A percentile compares a stretch with the other conserved stretches of the same genome.
Evolutionary conservation across 1,140 invertebrate genomes (phyloP).

Genomic region (Drosophila lacteicornis): DNA sequence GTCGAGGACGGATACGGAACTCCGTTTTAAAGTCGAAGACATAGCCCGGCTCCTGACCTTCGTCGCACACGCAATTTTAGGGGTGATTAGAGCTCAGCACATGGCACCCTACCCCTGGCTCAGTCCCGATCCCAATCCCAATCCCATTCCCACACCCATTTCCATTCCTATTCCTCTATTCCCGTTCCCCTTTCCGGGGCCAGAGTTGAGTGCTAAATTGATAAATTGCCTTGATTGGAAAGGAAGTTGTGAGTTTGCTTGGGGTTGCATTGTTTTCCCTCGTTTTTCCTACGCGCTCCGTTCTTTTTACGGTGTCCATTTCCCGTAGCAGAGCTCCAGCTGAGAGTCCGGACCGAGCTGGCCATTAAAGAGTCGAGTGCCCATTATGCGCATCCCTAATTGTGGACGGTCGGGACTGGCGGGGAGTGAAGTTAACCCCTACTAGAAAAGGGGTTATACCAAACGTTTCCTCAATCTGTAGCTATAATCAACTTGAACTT

Average conservation of each 20-base stretch:
- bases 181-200: not conserved
- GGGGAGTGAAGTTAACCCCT: conserved; percentile 11
- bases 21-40: conserved; percentile 26
- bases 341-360: conserved; percentile 28
- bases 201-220: conserved; percentile 77
- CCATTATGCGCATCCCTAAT: conserved; percentile 50
- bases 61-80: conserved; percentile 75
- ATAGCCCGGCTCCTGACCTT: conserved; percentile 56
- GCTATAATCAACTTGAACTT: conserved; percentile 45
- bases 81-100: conserved; percentile 74
- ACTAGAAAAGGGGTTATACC: conserved; percentile 32
- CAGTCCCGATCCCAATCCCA: conserved; percentile 12
- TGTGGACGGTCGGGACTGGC: not conserved
- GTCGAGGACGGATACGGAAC: conserved; percentile 30
- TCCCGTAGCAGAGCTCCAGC: conserved; percentile 42
- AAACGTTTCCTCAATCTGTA: conserved; percentile 20
- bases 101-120: conserved; percentile 38
- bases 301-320: conserved; percentile 52
- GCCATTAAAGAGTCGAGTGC: conserved; percentile 51
- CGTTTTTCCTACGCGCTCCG: conserved; percentile 23
- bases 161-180: conserved; percentile 9
- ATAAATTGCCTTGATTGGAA: conserved; percentile 81
- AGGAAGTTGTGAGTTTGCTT: conserved; percentile 70
- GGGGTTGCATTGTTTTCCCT: conserved; percentile 46
- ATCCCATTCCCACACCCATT: conserved; percentile 8